A percentile compares a stretch with the other conserved stretches of the same genome.
phyloP scores from a whole-genome alignment of 2,888 invertebrate genomes.

The Sisyra nigra region DNA sequence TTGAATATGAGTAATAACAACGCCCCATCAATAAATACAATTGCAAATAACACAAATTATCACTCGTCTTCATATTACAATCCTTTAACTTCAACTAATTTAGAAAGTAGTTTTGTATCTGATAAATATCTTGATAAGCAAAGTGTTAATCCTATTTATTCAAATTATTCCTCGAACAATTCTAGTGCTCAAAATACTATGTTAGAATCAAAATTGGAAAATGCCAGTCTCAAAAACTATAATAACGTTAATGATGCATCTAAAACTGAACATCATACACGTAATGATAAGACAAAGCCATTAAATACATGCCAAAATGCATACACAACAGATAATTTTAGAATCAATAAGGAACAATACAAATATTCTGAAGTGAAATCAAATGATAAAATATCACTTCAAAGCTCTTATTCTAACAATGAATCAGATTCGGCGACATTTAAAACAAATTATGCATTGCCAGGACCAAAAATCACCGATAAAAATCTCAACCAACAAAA shows the following conservation, averaged over 20 bases:
- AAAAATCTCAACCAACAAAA: constrained; percentile 17
- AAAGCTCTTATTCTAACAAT: background rate
- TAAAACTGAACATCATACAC: background rate
- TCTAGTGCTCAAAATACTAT: too few relatives aligned
- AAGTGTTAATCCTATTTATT: too few relatives aligned
- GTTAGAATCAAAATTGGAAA: too few relatives aligned
- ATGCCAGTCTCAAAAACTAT: background rate
- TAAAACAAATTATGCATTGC: too few relatives aligned
- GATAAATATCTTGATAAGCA: too few relatives aligned
- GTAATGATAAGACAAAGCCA: background rate
- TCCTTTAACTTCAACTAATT: too few relatives aligned
- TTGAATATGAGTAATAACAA: too few relatives aligned
- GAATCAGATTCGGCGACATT: background rate
- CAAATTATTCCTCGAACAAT: too few relatives aligned
- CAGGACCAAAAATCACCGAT: background rate
- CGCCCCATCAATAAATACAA: too few relatives aligned
- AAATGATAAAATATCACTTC: background rate
- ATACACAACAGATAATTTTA: background rate
- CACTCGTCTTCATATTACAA: too few relatives aligned
- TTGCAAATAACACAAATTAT: too few relatives aligned
- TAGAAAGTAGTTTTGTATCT: too few relatives aligned
- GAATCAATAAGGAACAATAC: background rate
- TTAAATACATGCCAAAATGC: background rate
- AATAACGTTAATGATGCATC: background rate
- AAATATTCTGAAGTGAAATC: background rate